Conservation (phyloP, 2,888 invertebrate species). For the Autographa gamma region DNA sequence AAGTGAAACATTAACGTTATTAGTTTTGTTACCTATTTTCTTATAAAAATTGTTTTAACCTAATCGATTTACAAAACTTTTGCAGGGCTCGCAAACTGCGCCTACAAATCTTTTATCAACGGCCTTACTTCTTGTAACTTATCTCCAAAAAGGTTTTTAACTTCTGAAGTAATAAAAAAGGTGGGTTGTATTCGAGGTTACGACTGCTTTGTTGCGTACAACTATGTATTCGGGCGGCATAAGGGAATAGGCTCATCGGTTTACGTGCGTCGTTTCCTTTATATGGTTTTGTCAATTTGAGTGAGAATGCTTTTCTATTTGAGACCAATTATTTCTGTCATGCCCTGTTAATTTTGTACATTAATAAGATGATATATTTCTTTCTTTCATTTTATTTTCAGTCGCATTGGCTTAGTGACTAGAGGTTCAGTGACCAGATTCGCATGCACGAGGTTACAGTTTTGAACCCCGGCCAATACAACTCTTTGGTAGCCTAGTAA, state of each 20-base stretch:
- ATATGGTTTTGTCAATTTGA: neutral
- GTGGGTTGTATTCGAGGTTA: neutral
- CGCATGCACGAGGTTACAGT: neutral
- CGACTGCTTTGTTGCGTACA: constrained; percentile 6
- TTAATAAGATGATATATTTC: neutral
- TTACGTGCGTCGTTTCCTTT: neutral
- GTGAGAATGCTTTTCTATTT: neutral
- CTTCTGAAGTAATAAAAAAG: constrained; percentile 8
- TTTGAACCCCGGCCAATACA: neutral
- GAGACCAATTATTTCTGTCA: too few species aligned
- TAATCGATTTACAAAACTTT: neutral
- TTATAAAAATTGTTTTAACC: neutral
- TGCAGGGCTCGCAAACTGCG: neutral
- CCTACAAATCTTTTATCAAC: neutral
- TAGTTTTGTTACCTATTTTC: constrained; percentile 3
- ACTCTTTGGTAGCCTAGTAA: too few species aligned
- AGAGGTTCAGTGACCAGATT: neutral
- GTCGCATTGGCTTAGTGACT: neutral
- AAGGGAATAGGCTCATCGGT: neutral
- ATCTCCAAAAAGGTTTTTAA: constrained; percentile 6
- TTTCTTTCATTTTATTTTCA: neutral
- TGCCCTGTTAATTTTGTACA: neutral
- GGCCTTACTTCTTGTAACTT: neutral
- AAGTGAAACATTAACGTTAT: neutral
- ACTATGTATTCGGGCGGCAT: neutral